Base-by-base conservation (phyloP, 2,888 invertebrate species). In the Parthenolecanium corni region DNA sequence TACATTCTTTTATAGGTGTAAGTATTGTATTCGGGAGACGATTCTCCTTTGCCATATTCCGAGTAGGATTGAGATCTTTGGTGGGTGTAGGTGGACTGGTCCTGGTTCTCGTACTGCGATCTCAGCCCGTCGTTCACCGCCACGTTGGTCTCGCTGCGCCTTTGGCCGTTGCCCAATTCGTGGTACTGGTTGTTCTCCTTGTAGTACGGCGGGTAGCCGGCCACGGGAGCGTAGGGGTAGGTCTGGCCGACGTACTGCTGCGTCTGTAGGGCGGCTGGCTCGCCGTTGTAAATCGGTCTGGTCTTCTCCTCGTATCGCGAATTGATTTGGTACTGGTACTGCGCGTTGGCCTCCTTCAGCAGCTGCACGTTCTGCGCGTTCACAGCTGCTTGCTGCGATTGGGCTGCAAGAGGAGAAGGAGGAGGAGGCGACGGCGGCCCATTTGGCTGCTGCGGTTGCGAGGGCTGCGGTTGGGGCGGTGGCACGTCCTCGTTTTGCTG, bases 231-330 rank as follows among this genome's bases (percentile, higher is more conserved):
- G 16, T 58, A 58, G 5, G 47, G 31, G n/a, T 57, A 25, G 16
- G 5, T 25, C 3, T 42, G 46, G 2, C n/a, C 9, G 5, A n/a
- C 31, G 16, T 52, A 62, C 1, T 42, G 52, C 14, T n/a, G 31
- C 2, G 44, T n/a, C n/a, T n/a, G n/a, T n/a, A n/a, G 14, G 20
- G 46, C 16, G 49, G 21, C 49, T 11, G 23, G 21, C 21, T 49
- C 61, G 11, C 49, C 47, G 9, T 38, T 40, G 25, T 63, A 63
- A 11, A 53, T 36, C n/a, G 63, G 63, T 23, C 63, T 52, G 38
- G 63, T 53, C 46, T 63, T 63, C 46, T 63, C 63, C 38, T 63
- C 63, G 63, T 63, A 63, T 31, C 63, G 53, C n/a, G 63, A 63
- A 21, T 63, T 63, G 9, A 63, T 63, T 16, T 63, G 63, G 20